Evolutionary conservation across 2,888 invertebrate genomes (phyloP), one percentile per base, ranked within the genome.

Genomic region (Campaea margaritaria): DNA sequence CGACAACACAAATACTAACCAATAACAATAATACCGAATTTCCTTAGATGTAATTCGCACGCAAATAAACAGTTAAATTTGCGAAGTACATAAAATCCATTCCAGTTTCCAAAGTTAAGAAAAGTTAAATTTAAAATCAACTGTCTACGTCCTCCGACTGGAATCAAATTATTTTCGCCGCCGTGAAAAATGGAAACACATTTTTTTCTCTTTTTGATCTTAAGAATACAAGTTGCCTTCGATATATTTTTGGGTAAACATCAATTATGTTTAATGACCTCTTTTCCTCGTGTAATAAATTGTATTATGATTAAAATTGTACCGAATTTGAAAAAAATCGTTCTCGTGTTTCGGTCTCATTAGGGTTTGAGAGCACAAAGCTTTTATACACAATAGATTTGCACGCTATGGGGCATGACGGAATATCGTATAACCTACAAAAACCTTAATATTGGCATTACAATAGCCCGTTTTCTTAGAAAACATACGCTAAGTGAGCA

Each of bases 111-210:
- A 71, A 83, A 85, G 78, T 86, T 85, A 78, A 80, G 74, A 78
- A 73, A 85, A 83, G 84, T 84, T 85, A 82, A 86, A 85, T 85
- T 87, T 86, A 81, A 87, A 88, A 86, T 87, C 83, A 85, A 86
- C 87, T 82, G 81, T 75, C 83, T 71, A 82, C 83, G 82, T 84
- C 78, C 79, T 81, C 79, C 76, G 21, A 72, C 74, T 81, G 79
- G 86, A 89, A 89, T 89, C 85, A 87, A 89, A 89, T 89, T 89
- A 89, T 86, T 82, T 82, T 82, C 75, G 82, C 82, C 83, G 82
- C 85, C 83, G 79, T 83, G 82, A 83, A 87, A 88, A 87, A 83
- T 84, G 80, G 69, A 78, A 82, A 84, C 86, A 84, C 75, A 82
- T 85, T 85, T 80, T 76, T 81, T 76, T 56, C 57, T 63, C 73